Evolutionary conservation across 2,797 vertebrate genomes (phyloP).

Genomic region (Chromobotia macracanthus): DNA sequence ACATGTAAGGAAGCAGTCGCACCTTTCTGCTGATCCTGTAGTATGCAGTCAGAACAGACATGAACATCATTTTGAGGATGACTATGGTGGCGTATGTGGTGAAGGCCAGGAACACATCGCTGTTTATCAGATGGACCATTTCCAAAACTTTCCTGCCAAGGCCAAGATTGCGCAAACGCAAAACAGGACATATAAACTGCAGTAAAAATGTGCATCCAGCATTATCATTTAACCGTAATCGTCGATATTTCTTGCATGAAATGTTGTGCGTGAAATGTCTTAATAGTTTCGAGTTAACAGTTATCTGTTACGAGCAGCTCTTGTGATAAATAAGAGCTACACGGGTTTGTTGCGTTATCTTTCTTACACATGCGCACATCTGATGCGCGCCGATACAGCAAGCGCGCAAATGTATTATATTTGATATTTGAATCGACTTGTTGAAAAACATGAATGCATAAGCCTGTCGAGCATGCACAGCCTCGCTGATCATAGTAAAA

Average conservation of each 20-base stretch:
- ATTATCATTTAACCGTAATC: no score
- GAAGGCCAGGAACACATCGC: conserved; percentile 78
- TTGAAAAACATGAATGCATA: no score
- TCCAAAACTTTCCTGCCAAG: conserved; percentile 44
- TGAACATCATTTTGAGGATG: conserved; percentile 84
- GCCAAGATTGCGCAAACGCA: conserved; percentile 7
- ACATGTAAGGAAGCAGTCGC: neutral
- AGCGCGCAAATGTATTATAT: no score
- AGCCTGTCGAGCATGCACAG: no score
- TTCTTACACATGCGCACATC: no score
- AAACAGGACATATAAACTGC: conserved; percentile 4
- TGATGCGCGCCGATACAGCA: no score
- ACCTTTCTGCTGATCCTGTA: conserved; percentile 82
- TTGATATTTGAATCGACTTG: no score
- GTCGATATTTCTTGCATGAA: neutral
- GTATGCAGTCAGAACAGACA: conserved; percentile 76
- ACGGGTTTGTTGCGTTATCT: no score
- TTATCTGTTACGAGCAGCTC: neutral
- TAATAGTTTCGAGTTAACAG: neutral
- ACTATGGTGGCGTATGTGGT: conserved; percentile 77
- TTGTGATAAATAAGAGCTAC: no score
- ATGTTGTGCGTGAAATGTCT: neutral
- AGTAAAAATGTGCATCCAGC: neutral
- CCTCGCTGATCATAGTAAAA: no score
- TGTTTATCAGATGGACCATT: conserved; percentile 67